These are phyloP conservation scores for Montipora cactus DNA, from an alignment of 64 coral and sea anemone species.

Conservation along the genomic window DNA sequence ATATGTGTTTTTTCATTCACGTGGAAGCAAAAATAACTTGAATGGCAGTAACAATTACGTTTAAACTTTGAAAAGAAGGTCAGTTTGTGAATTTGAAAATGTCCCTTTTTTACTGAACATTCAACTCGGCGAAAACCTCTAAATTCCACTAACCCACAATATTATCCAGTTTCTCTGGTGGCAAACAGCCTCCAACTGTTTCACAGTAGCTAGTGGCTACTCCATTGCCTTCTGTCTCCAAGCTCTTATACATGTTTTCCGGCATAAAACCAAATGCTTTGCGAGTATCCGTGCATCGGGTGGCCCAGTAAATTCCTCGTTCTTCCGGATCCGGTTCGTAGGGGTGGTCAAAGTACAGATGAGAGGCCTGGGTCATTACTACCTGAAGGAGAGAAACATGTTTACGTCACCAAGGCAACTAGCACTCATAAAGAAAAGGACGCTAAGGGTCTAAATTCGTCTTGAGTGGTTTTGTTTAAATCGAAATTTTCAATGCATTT, in stretches of 20 bases:
- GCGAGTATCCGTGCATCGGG: slow-evolving; percentile 81
- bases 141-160: slow-evolving; percentile 60
- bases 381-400: slow-evolving; percentile 36
- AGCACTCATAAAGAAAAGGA: too few relatives aligned
- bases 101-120: too few relatives aligned
- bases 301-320: slow-evolving; percentile 92
- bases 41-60: too few relatives aligned
- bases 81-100: too few relatives aligned
- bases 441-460: too few relatives aligned
- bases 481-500: too few relatives aligned
- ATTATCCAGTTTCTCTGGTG: slow-evolving; percentile 62
- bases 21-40: too few relatives aligned
- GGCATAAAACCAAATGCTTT: slow-evolving; percentile 94
- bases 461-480: too few relatives aligned
- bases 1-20: too few relatives aligned
- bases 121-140: too few relatives aligned
- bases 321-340: slow-evolving; percentile 92
- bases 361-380: slow-evolving; percentile 82
- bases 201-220: slow-evolving; percentile 21
- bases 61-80: too few relatives aligned
- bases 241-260: slow-evolving; percentile 76
- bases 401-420: neutral
- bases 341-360: slow-evolving; percentile 90
- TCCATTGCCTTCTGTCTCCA: slow-evolving; percentile 40
- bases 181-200: slow-evolving; percentile 12